These are phyloP conservation scores for Blomia tropicalis DNA, from an alignment of 2,888 invertebrate genomes.

Conservation along the genomic window DNA sequence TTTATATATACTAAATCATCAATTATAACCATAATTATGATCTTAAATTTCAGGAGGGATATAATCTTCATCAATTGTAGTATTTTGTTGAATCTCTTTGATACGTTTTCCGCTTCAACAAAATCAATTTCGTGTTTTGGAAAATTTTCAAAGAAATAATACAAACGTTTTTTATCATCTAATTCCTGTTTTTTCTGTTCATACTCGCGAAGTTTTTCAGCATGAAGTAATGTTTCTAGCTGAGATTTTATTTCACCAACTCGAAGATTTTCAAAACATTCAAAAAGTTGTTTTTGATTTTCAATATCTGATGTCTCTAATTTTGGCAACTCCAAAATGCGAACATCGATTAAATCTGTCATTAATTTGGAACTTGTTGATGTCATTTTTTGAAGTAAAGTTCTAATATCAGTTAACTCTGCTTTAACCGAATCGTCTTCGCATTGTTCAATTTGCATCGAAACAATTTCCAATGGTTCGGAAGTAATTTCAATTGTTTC, in stretches of 20 bases:
- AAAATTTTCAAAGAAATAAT: slow-evolving; percentile 30
- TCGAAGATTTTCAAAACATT: slow-evolving; percentile 25
- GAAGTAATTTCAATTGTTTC: neutral
- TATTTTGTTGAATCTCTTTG: slow-evolving; percentile 19
- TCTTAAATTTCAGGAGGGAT: slow-evolving; percentile 28
- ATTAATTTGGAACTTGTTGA: neutral
- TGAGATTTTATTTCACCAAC: slow-evolving; percentile 25
- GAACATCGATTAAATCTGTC: neutral
- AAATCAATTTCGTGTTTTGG: slow-evolving; percentile 28
- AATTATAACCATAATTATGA: no score
- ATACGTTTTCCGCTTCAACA: slow-evolving; percentile 25
- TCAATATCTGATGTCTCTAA: slow-evolving; percentile 27
- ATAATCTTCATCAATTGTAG: slow-evolving; percentile 27
- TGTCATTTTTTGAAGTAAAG: slow-evolving; percentile 4
- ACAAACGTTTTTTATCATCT: slow-evolving; percentile 26
- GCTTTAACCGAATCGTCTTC: slow-evolving; percentile 2
- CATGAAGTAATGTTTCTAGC: slow-evolving; percentile 23
- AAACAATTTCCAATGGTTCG: neutral
- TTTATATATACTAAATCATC: no score
- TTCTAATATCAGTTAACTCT: neutral
- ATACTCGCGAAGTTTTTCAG: slow-evolving; percentile 25
- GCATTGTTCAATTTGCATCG: neutral
- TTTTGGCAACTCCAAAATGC: slow-evolving; percentile 15
- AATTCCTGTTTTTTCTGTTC: slow-evolving; percentile 27
- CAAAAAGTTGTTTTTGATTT: slow-evolving; percentile 21